A percentile compares a stretch with the other conserved stretches of the same genome.
Evolutionary conservation across 2,113 vertebrate genomes (phyloP).

Genomic region (Mastomys coucha): DNA sequence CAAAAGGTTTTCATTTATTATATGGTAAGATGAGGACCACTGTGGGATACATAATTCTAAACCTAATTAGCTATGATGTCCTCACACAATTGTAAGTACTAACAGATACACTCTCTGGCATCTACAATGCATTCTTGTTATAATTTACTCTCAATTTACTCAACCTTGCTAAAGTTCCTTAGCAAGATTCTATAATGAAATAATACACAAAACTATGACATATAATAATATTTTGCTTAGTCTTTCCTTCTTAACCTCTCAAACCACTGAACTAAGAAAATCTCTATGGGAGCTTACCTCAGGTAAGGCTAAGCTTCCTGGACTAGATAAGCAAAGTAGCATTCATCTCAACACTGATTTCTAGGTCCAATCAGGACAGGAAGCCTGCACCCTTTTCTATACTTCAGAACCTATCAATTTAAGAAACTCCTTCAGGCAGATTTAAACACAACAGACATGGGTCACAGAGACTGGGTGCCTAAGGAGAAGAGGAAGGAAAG

Average conservation of each 20-base stretch:
- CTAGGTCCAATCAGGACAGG: not conserved
- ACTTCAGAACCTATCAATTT: not conserved
- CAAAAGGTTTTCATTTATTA: not conserved
- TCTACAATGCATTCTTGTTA: slow-evolving; percentile 9
- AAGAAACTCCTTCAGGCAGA: not conserved
- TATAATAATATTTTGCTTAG: not conserved
- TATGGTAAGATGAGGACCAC: slow-evolving; percentile 34
- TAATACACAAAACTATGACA: not conserved
- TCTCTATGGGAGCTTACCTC: not conserved
- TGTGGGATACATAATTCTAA: slow-evolving; percentile 49
- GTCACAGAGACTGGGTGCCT: not conserved
- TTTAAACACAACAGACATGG: not conserved
- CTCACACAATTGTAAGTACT: not conserved
- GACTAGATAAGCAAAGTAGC: not conserved
- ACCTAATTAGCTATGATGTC: slow-evolving; percentile 46
- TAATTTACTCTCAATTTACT: not conserved
- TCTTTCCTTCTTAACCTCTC: not conserved
- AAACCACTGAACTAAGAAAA: not conserved
- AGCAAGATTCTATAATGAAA: not conserved
- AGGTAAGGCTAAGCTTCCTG: not conserved
- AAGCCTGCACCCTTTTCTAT: not conserved
- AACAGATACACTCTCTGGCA: slow-evolving; percentile 22
- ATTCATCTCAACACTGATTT: not conserved
- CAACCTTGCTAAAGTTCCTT: slow-evolving; percentile 35
- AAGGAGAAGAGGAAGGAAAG: not conserved